Evolutionary conservation across 1,140 invertebrate genomes (phyloP).

Genomic region (Nebria ingens): DNA sequence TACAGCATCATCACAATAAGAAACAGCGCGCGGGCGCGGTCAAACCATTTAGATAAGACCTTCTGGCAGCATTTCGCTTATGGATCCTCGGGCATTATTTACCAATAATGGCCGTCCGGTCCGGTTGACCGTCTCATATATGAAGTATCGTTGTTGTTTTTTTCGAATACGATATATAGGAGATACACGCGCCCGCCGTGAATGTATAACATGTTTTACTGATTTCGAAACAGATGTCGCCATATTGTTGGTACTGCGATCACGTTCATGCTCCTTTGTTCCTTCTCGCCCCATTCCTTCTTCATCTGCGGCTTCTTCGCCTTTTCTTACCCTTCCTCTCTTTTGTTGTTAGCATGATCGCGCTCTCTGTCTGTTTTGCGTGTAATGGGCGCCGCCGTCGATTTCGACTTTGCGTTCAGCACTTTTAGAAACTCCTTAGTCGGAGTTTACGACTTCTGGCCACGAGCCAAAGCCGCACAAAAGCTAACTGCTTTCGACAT

Average conservation of each 20-base stretch:
- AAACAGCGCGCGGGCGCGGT: background rate
- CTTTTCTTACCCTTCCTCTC: too few relatives aligned
- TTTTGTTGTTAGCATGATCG: too few relatives aligned
- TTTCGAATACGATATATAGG: background rate
- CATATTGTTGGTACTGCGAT: background rate
- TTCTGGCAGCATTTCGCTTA: background rate
- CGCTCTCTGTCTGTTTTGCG: background rate
- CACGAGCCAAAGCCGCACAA: too few relatives aligned
- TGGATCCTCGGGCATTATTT: background rate
- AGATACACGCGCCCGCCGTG: background rate
- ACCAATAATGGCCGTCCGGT: background rate
- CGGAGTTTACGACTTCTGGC: background rate
- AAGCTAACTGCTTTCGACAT: too few relatives aligned
- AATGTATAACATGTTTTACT: conserved; percentile 1
- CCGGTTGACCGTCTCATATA: background rate
- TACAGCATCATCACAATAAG: background rate
- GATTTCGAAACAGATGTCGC: conserved; percentile 4
- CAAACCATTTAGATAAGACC: conserved; percentile 3
- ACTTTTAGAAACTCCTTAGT: conserved; percentile 7
- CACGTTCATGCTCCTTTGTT: background rate
- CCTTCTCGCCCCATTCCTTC: background rate
- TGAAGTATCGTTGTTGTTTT: background rate
- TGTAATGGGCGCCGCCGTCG: background rate
- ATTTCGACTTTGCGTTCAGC: background rate
- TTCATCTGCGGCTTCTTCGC: too few relatives aligned